Conservation (phyloP, 2,888 invertebrate species). For the Ptychoptera albimana region DNA sequence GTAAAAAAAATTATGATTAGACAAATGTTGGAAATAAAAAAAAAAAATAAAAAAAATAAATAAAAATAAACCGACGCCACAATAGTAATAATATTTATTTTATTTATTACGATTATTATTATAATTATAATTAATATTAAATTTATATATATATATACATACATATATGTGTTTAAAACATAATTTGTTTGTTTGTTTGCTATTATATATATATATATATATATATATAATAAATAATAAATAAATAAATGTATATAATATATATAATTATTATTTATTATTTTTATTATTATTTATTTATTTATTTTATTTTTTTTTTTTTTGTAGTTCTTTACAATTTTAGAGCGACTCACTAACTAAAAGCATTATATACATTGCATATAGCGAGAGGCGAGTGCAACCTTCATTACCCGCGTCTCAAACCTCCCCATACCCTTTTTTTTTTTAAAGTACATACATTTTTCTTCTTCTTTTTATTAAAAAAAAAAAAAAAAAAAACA, state of each 20-base stretch:
- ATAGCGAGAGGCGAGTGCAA: conserved; percentile 19
- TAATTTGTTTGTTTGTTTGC: no score
- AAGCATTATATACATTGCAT: conserved; percentile 19
- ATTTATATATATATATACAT: no score
- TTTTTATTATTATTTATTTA: background rate
- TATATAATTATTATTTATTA: background rate
- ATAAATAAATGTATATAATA: background rate
- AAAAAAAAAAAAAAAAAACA: no score
- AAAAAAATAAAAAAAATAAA: background rate
- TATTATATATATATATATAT: no score
- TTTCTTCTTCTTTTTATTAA: background rate
- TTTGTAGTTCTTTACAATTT: conserved; percentile 21
- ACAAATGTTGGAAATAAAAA: no score
- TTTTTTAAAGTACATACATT: conserved; percentile 5
- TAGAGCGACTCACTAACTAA: conserved; percentile 22
- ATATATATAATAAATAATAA: background rate
- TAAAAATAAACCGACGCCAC: conserved; percentile 4
- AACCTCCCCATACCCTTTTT: conserved; percentile 15
- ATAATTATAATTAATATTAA: no score
- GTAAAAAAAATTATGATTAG: no score
- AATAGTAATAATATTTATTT: background rate
- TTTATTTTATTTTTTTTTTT: conserved; percentile 3
- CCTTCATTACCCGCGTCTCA: conserved; percentile 17
- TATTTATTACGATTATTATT: no score
- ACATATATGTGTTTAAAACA: no score